Percentiles rank a stretch among this genome's conserved stretches.
These are phyloP conservation scores for Cosmorhoe ocellata DNA, from an alignment of 2,888 invertebrate genomes.

Conservation along the genomic window DNA sequence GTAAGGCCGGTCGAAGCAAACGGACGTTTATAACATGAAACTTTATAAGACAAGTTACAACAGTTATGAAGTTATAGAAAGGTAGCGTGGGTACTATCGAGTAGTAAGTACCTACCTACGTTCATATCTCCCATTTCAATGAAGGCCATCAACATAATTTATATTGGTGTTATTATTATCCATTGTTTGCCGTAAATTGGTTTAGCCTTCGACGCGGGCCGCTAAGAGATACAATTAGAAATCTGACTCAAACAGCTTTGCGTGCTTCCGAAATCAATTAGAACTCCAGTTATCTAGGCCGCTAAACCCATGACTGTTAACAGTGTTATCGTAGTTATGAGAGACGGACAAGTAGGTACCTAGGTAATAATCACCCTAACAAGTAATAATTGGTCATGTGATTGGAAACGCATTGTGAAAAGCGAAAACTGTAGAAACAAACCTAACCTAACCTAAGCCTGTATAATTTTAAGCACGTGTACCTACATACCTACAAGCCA, in stretches of 20 bases:
- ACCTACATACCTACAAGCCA: too few species aligned
- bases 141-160: constrained; percentile 37
- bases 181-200: constrained; percentile 53
- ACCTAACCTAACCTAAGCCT: too few species aligned
- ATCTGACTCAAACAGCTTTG: constrained; percentile 63
- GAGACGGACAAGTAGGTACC: constrained; percentile 24
- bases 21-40: too few species aligned
- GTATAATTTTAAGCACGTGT: too few species aligned
- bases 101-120: constrained; percentile 2
- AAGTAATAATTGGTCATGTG: too few species aligned
- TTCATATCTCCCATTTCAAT: constrained; percentile 31
- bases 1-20: too few species aligned
- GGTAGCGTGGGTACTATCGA: too few species aligned
- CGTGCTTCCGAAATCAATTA: constrained; percentile 72
- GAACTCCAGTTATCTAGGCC: constrained; percentile 54
- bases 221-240: constrained; percentile 72
- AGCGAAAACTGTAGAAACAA: too few species aligned
- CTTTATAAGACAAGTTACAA: too few species aligned
- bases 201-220: constrained; percentile 50
- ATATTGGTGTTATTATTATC: constrained; percentile 45
- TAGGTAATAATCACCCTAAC: not conserved
- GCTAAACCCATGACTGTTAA: constrained; percentile 57
- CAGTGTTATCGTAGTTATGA: constrained; percentile 52
- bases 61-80: too few species aligned
- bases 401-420: too few species aligned